These are phyloP conservation scores for Cyclargus thomasi DNA, from an alignment of 1,140 invertebrate genomes.

Conservation along the genomic window DNA sequence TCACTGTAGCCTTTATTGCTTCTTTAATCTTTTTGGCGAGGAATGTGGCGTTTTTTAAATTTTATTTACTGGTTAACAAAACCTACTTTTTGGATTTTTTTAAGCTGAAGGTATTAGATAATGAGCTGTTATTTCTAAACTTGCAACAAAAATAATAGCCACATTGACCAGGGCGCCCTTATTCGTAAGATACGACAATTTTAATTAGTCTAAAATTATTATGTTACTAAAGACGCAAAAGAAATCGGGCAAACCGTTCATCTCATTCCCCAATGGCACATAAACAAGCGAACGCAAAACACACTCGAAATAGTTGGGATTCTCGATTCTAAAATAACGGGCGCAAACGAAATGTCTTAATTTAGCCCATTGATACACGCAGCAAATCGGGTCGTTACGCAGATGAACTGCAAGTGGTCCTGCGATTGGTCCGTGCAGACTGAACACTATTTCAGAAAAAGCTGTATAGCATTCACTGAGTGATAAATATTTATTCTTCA, in stretches of 20 bases:
- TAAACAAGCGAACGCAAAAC: conserved; percentile 9
- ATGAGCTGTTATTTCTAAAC: too few species aligned
- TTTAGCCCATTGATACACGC: conserved; percentile 32
- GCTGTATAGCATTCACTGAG: neutral
- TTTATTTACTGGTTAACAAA: too few species aligned
- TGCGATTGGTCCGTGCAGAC: conserved; percentile 12
- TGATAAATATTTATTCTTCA: too few species aligned
- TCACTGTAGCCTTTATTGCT: too few species aligned
- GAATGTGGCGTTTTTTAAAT: too few species aligned
- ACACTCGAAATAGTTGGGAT: conserved; percentile 36
- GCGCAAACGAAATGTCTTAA: conserved; percentile 18
- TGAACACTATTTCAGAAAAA: neutral
- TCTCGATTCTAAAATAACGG: conserved; percentile 24
- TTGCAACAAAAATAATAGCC: too few species aligned
- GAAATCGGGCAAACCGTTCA: neutral
- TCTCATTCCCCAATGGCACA: conserved; percentile 4
- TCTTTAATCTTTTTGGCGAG: too few species aligned
- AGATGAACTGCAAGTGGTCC: conserved; percentile 26
- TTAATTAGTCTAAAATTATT: too few species aligned
- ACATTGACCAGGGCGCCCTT: too few species aligned
- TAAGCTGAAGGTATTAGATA: too few species aligned
- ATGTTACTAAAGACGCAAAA: neutral
- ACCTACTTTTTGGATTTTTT: too few species aligned
- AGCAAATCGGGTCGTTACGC: conserved; percentile 20
- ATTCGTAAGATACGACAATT: too few species aligned